Percentiles rank a stretch among this genome's conserved stretches.
Evolutionary conservation across 2,797 vertebrate genomes (phyloP).

Genomic region (Aeoliscus strigatus): DNA sequence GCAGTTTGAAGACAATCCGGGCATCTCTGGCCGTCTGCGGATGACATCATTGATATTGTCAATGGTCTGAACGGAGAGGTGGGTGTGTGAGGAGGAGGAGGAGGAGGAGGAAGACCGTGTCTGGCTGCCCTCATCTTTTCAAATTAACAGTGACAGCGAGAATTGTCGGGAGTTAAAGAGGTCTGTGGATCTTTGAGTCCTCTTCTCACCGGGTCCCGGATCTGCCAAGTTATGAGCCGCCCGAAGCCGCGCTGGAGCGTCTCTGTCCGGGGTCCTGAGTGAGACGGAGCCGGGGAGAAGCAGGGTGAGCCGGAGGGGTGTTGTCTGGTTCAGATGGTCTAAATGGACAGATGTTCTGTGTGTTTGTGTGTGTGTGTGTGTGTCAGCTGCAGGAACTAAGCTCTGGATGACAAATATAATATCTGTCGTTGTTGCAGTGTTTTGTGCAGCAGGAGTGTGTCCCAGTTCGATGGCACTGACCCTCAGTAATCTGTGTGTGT

Average conservation of each 20-base stretch:
- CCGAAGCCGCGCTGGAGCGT: constrained; percentile 79
- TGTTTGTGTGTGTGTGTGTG: constrained; percentile 10
- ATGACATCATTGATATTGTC: constrained; percentile 78
- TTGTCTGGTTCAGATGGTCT: constrained; percentile 14
- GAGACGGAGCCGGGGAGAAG: constrained; percentile 59
- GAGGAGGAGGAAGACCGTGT: constrained; percentile 15
- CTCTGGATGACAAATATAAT: constrained; percentile 11
- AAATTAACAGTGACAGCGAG: constrained; percentile 24
- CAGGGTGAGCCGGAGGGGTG: constrained; percentile 15
- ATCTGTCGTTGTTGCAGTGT: constrained; percentile 12
- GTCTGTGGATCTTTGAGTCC: not conserved
- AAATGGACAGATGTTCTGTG: constrained; percentile 1
- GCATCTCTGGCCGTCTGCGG: constrained; percentile 65
- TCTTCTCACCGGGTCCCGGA: constrained; percentile 24
- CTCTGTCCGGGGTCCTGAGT: constrained; percentile 78
- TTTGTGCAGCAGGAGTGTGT: constrained; percentile 35
- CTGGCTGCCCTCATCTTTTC: constrained; percentile 35
- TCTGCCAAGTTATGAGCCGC: constrained; percentile 65
- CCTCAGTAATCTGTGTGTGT: too few species aligned
- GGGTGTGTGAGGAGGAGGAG: constrained; percentile 25
- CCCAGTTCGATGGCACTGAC: constrained; percentile 31
- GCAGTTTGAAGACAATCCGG: constrained; percentile 70
- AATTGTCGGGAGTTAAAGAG: constrained; percentile 5
- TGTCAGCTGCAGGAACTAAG: constrained; percentile 19
- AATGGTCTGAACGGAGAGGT: constrained; percentile 58